Percentiles rank a stretch among this genome's conserved stretches.
Evolutionary conservation across 2,113 vertebrate genomes (phyloP).

Genomic region (Odocoileus virginianus): DNA sequence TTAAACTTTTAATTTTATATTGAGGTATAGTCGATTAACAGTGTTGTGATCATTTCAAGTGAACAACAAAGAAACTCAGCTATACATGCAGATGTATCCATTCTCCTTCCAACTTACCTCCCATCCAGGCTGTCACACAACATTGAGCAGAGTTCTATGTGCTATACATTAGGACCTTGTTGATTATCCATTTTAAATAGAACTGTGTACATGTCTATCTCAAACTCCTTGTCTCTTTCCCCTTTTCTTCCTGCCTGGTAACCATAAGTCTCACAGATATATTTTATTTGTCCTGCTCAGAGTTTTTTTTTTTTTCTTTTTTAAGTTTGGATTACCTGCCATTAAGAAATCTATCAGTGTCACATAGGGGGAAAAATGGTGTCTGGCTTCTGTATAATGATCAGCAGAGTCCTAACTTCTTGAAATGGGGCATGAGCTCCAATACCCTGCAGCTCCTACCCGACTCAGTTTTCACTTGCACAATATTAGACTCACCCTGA

Average conservation of each 20-base stretch:
- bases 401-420: rapidly evolving
- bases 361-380: rapidly evolving
- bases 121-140: not conserved
- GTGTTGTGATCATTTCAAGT: not conserved
- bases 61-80: not conserved
- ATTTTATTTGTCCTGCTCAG: not conserved
- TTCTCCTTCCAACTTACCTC: not conserved
- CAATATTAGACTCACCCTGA: rapidly evolving
- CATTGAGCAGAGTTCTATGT: not conserved
- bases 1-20: not conserved
- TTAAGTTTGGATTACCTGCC: not conserved
- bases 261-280: not conserved
- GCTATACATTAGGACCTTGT: not conserved
- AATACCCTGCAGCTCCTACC: rapidly evolving
- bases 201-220: not conserved
- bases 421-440: not conserved
- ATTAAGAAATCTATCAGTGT: not conserved
- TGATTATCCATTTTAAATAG: not conserved
- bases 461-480: rapidly evolving
- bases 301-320: not conserved
- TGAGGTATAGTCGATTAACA: not conserved
- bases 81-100: not conserved
- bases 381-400: not conserved
- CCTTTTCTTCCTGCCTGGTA: not conserved
- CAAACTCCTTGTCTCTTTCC: not conserved